These are phyloP conservation scores for Ennomos quercinarius DNA, from an alignment of 2,888 invertebrate species.

Conservation along the genomic window DNA sequence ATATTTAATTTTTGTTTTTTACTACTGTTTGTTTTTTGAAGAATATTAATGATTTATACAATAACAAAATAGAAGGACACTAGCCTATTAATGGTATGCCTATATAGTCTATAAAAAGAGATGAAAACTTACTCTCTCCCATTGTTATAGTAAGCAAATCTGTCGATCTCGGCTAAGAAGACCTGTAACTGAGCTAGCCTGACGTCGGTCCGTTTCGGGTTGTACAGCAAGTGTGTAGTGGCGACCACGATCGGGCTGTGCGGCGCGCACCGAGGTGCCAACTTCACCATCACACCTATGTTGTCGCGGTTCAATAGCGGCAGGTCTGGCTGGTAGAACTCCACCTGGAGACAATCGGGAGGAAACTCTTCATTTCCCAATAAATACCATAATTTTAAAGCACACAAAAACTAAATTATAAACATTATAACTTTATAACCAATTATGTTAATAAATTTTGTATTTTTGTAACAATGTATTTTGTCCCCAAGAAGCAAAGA, in stretches of 20 bases:
- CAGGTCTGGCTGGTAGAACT: slow-evolving; percentile 87
- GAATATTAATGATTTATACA: no score
- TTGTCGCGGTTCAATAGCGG: slow-evolving; percentile 93
- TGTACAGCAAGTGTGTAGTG: slow-evolving; percentile 97
- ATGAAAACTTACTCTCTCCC: slow-evolving; percentile 55
- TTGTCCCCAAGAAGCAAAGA: no score
- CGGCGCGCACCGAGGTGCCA: slow-evolving; percentile 83
- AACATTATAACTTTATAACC: no score
- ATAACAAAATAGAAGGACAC: no score
- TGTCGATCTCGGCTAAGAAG: slow-evolving; percentile 93
- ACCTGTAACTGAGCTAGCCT: slow-evolving; percentile 94
- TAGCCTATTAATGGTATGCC: no score
- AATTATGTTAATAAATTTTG: no score
- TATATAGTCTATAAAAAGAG: neutral
- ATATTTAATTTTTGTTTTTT: no score
- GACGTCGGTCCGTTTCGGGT: slow-evolving; percentile 95
- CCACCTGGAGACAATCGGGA: slow-evolving; percentile 76
- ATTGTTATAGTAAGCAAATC: slow-evolving; percentile 86
- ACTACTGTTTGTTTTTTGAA: no score
- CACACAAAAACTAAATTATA: no score
- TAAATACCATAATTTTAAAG: no score
- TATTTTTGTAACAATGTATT: no score
- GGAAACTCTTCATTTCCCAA: no score
- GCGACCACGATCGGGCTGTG: slow-evolving; percentile 89
- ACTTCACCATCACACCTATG: slow-evolving; percentile 92